A percentile compares a stretch with the other conserved stretches of the same genome.
phyloP scores from a whole-genome alignment of 2,113 vertebrate species.

The Lucifuga dentata region DNA sequence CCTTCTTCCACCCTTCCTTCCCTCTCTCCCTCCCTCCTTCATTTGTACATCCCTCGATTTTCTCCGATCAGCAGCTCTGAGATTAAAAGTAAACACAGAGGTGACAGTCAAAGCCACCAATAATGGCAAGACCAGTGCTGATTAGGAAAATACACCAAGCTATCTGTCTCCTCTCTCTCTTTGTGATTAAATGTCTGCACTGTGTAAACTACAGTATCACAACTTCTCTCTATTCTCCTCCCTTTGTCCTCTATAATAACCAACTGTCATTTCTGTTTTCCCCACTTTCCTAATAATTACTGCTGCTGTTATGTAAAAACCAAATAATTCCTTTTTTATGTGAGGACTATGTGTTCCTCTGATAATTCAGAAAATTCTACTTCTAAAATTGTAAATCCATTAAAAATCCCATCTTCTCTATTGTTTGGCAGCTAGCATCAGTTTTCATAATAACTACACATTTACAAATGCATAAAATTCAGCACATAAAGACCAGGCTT shows the following conservation, averaged over 20 bases:
- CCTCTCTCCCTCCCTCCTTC: not conserved
- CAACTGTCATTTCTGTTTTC: not conserved
- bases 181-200: constrained; percentile 78
- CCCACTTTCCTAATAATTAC: too few species aligned
- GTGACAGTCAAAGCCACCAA: constrained; percentile 81
- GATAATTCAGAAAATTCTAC: too few species aligned
- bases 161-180: constrained; percentile 14
- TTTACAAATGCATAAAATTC: too few species aligned
- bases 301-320: too few species aligned
- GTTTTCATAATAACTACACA: too few species aligned
- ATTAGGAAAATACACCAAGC: constrained; percentile 81
- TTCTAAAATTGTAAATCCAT: too few species aligned
- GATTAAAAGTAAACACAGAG: constrained; percentile 90
- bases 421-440: too few species aligned
- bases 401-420: too few species aligned
- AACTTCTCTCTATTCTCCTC: constrained; percentile 40
- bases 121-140: constrained; percentile 86
- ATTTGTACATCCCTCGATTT: constrained; percentile 52
- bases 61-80: constrained; percentile 87
- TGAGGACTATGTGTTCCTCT: too few species aligned
- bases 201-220: constrained; percentile 66
- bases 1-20: constrained; percentile 17
- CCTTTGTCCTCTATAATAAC: constrained; percentile 51
- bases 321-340: too few species aligned
- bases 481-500: too few species aligned